Base-by-base conservation (phyloP, 2,797 vertebrate genomes). In the Choloepus didactylus region DNA sequence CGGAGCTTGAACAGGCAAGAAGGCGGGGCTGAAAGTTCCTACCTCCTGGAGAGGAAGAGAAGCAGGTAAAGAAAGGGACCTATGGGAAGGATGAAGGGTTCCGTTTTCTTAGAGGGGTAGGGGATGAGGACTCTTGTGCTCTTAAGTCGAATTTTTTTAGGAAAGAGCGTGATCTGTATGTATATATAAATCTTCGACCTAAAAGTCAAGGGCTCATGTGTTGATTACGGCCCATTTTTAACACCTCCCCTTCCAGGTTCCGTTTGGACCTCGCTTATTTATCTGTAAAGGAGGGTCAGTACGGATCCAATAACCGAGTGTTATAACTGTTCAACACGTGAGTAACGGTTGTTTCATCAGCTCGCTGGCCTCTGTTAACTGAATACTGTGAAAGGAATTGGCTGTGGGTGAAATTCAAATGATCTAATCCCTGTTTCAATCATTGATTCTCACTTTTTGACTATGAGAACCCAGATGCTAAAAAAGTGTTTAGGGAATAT, bases 11-110 rank as follows among this genome's bases (percentile, higher is more conserved):
- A 23, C 16, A 51, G 59, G 44, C 91, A n/a, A 75, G 75, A 49
- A 89, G 95, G 96, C 84, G 94, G 83, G 29, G 31, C 76, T 82
- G 76, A 84, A 97, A 96, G 96, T 96, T 96, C 54, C 59, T 44
- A 3, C 27, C 8, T 14, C 2, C 12, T 0, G 2, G 70, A 7
- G 3, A 12, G n/a, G 19, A 5, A 44, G 23, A 60, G 27, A 56
- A 69, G 51, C 85, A 60, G 87, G 38, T 91, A 90, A 93, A 16
- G 35, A 19, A 67, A 87, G 23, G n/a, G 69, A 44, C 8, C 25
- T 23, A 0, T 4, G 49, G 59, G 38, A 16, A 29, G 4, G 27
- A 35, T 19, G 62, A 51, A 51, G 1, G 6, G 5, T 11, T 5
- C 59, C 27, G 18, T 81, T 67, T 83, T 44, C 59, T 7, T 18